A percentile compares a stretch with the other conserved stretches of the same genome.
Conservation (phyloP, 2,113 vertebrate genomes). For the Odocoileus hemionus region DNA sequence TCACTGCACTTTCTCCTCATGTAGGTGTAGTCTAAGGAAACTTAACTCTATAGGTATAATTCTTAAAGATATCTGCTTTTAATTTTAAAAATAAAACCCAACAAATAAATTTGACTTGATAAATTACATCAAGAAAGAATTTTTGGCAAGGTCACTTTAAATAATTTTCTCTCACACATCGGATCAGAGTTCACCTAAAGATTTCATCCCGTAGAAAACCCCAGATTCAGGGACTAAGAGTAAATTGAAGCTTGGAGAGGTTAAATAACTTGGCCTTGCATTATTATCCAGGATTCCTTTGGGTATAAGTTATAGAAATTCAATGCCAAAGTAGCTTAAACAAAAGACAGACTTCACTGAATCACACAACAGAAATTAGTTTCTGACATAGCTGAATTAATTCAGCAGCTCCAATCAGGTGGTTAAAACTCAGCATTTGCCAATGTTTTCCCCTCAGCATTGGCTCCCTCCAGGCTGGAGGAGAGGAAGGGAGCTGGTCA, state of each 20-base stretch:
- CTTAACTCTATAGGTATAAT: neutral
- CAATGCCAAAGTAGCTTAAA: neutral
- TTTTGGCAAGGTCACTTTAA: neutral
- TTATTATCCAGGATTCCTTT: neutral
- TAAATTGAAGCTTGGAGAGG: neutral
- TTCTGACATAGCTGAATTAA: neutral
- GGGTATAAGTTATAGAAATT: neutral
- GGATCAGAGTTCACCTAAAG: neutral
- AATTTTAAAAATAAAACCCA: neutral
- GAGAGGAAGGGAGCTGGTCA: neutral
- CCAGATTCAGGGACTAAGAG: neutral
- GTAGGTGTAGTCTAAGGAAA: neutral
- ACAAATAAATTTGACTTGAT: slow-evolving; percentile 8
- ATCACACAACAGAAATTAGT: neutral
- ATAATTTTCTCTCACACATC: neutral
- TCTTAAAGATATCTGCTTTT: slow-evolving; percentile 20
- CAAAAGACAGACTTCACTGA: neutral
- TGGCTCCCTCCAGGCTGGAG: neutral
- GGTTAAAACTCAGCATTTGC: neutral
- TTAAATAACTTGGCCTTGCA: neutral
- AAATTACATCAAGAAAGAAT: neutral
- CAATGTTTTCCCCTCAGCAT: neutral
- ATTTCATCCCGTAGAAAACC: neutral
- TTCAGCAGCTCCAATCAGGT: neutral
- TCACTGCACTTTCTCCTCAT: neutral